Evolutionary conservation across 2,797 vertebrate genomes (phyloP), one percentile per base, ranked within the genome.

Genomic region (Selene dorsalis): DNA sequence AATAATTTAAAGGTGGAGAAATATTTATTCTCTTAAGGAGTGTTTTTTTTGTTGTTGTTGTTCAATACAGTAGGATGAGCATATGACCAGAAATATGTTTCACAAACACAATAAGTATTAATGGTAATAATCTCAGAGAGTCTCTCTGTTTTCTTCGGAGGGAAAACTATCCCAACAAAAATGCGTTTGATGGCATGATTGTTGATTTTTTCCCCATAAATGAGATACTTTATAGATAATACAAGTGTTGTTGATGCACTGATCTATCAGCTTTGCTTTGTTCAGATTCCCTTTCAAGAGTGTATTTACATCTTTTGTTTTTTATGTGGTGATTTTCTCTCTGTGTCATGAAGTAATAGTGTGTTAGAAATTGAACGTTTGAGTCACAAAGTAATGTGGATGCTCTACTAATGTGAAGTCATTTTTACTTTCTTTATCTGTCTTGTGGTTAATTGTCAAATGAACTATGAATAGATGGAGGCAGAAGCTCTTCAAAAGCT

Each of bases 21-120:
- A 55, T 53, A 48, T 4, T 30, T 48, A 6, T 22, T n/a, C 6
- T 28, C 0, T 20, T n/a, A 26, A 43, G 0, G 24, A 75, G 16
- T 53, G 17, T 18, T 64, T 48, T 48, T 48, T 48, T 48, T 2
- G 4, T 11, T 11, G 7, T 41, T n/a, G n/a, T 41, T 14, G 18
- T 62, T 22, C 6, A 8, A 67, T 22, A n/a, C 52, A 35, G 18
- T 12, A 41, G 28, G 5, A 3, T 66, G 32, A 65, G 38, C 22
- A 24, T 20, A 69, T 53, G 14, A 64, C 64, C 28, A 41, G 1
- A 39, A 62, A 68, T 13, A 30, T 43, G 35, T 69, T 78, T 84
- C 43, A 76, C n/a, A 70, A 73, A 64, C 60, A 82, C 1, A 9
- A 43, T 20, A 71, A 81, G 79, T 89, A 68, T 89, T 89, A 80